A percentile compares a stretch with the other conserved stretches of the same genome.
These are phyloP conservation scores for Calephelis virginiensis DNA, from an alignment of 1,140 invertebrate species.

Conservation along the genomic window DNA sequence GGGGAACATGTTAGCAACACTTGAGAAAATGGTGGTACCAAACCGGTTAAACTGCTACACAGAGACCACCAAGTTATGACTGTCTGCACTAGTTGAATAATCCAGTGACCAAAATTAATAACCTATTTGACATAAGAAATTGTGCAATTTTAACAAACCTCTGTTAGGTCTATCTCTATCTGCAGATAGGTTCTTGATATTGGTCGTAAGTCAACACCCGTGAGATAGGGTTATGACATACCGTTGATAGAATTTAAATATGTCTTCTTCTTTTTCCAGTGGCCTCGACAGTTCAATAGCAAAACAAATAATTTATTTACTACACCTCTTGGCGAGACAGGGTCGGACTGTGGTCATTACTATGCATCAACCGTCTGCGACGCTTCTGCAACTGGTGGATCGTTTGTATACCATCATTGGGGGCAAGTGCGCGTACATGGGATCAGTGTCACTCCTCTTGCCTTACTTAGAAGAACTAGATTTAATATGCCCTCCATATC, in stretches of 20 bases:
- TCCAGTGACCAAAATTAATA: too few species aligned
- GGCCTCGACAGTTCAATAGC: constrained; percentile 95
- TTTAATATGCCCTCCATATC: constrained; percentile 90
- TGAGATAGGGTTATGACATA: too few species aligned
- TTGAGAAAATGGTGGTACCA: too few species aligned
- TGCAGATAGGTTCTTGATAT: too few species aligned
- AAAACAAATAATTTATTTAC: constrained; percentile 90
- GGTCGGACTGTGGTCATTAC: constrained; percentile 95
- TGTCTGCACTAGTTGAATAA: too few species aligned
- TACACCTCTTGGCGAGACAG: constrained; percentile 90
- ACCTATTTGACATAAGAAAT: too few species aligned
- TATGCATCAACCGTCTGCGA: constrained; percentile 94
- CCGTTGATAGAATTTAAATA: background rate
- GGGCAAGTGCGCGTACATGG: constrained; percentile 91
- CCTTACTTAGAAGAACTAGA: constrained; percentile 86
- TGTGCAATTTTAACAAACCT: too few species aligned
- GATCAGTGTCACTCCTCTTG: constrained; percentile 84
- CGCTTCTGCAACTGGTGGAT: constrained; percentile 94
- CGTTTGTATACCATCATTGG: constrained; percentile 90
- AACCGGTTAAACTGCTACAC: too few species aligned
- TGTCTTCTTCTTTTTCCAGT: constrained; percentile 80
- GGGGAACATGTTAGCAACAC: too few species aligned
- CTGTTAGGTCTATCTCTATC: too few species aligned
- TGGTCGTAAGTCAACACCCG: too few species aligned
- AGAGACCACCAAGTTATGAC: too few species aligned